Evolutionary conservation across 2,113 vertebrate genomes (phyloP), one percentile per base, ranked within the genome.

Genomic region (Mugil cephalus): DNA sequence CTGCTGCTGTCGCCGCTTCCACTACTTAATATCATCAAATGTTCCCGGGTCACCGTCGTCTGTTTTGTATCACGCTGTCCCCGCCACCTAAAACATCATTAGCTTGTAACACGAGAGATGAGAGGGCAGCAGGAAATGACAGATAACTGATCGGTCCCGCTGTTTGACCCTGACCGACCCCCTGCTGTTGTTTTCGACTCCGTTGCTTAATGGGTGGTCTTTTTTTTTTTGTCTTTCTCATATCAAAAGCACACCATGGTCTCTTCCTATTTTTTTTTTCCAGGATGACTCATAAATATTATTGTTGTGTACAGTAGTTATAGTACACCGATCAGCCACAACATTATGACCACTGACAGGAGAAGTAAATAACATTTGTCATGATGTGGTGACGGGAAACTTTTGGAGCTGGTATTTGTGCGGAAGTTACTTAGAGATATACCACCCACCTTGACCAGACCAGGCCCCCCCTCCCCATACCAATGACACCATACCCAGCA

Each of bases 21-120:
- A 35, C 42, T n/a, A 7, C 34, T 70, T 24, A 52, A 24, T 69
- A 62, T 70, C 68, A 51, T 66, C 50, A 43, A 45, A 24, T 70
- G 77, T 46, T 63, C 42, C 53, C 10, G 8, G 30, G 8, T 6
- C 47, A 53, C 12, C 65, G 52, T 54, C 46, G 74, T 48, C 48
- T 52, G 36, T 30, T 76, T 52, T 24, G n/a, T 47, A 10, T 48
- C 51, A 36, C 8, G 17, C 39, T 4, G 2, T 24, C 1, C 14
- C 10, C 24, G 21, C 61, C 18, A 36, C 56, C 1, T 7, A 17
- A 55, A 63, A 69, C 68, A 72, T 74, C 62, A 9, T 48, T 45
- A 10, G 18, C 51, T 50, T 54, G 24, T 8, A 9, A n/a, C 47
- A 42, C 24, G 9, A 10, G 65, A 61, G 68, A 18, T 72, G 13